A percentile compares a stretch with the other conserved stretches of the same genome.
These are phyloP conservation scores for Archilochus colubris DNA, from an alignment of 2,113 vertebrate species.

Conservation along the genomic window DNA sequence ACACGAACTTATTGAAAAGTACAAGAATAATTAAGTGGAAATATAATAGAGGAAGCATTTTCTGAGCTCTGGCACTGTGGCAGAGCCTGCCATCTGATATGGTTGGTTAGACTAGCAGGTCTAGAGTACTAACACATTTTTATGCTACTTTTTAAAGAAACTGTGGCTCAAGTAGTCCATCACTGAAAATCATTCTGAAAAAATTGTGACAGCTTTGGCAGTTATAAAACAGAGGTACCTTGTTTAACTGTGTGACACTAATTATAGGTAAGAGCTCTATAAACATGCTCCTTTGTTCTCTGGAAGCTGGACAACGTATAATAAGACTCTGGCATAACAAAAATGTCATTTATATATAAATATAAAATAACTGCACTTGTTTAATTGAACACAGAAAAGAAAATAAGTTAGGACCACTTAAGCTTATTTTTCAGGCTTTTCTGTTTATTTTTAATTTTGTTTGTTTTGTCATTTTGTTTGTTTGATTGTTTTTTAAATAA, in stretches of 20 bases:
- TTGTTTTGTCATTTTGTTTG: no score
- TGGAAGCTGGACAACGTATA: slow-evolving; percentile 53
- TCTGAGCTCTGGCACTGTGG: slow-evolving; percentile 23
- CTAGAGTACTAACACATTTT: slow-evolving; percentile 54
- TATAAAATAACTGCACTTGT: slow-evolving; percentile 63
- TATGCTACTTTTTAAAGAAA: slow-evolving; percentile 57
- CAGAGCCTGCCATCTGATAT: slow-evolving; percentile 55
- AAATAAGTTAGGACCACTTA: slow-evolving; percentile 58
- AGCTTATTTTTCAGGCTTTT: background rate
- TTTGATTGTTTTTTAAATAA: slow-evolving; percentile 43
- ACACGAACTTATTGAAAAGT: slow-evolving; percentile 73
- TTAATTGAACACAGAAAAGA: slow-evolving; percentile 69
- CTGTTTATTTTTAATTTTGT: no score
- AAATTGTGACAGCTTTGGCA: slow-evolving; percentile 65
- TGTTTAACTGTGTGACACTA: slow-evolving; percentile 73
- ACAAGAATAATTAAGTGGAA: slow-evolving; percentile 71
- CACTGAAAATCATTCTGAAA: slow-evolving; percentile 55
- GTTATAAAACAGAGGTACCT: slow-evolving; percentile 72
- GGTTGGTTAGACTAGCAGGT: slow-evolving; percentile 39
- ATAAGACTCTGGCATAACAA: slow-evolving; percentile 40
- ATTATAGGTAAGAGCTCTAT: slow-evolving; percentile 74
- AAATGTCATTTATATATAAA: slow-evolving; percentile 71
- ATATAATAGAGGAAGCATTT: slow-evolving; percentile 67
- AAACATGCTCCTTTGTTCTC: slow-evolving; percentile 69
- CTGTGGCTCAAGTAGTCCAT: slow-evolving; percentile 41